phyloP scores from a whole-genome alignment of 2,113 vertebrate species.

The Piaya cayana region DNA sequence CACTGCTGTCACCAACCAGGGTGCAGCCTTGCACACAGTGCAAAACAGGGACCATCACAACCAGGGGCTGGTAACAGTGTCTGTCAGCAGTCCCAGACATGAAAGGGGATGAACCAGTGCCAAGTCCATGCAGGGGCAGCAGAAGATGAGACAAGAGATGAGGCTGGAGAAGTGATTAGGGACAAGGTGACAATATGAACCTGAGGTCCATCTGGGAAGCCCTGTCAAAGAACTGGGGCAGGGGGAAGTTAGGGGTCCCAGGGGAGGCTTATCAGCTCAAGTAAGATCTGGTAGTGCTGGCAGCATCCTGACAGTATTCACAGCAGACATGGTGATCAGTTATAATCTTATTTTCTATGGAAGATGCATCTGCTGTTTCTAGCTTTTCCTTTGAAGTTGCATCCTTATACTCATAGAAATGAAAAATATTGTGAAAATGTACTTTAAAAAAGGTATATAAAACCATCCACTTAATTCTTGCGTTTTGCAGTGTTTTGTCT shows the following conservation, averaged over 20 bases:
- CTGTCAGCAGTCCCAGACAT: not conserved
- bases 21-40: not conserved
- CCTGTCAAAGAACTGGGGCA: not conserved
- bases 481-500: not conserved
- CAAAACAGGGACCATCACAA: rapidly evolving
- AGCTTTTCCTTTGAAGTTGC: not conserved
- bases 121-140: not conserved
- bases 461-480: not conserved
- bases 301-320: not conserved
- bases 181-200: not conserved
- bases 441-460: not conserved
- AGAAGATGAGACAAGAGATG: not conserved
- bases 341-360: not conserved
- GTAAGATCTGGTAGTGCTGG: not conserved
- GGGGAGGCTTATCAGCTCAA: not conserved
- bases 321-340: not conserved
- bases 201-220: not conserved
- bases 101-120: not conserved
- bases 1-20: not conserved
- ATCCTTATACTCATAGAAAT: not conserved
- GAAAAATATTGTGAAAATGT: not conserved
- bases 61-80: not conserved
- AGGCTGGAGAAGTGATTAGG: not conserved
- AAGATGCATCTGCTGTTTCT: not conserved
- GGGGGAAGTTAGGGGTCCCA: rapidly evolving